Percentiles rank a stretch among this genome's conserved stretches.
These are phyloP conservation scores for Ceyx margarethae DNA, from an alignment of 2,113 vertebrate genomes.

Conservation along the genomic window DNA sequence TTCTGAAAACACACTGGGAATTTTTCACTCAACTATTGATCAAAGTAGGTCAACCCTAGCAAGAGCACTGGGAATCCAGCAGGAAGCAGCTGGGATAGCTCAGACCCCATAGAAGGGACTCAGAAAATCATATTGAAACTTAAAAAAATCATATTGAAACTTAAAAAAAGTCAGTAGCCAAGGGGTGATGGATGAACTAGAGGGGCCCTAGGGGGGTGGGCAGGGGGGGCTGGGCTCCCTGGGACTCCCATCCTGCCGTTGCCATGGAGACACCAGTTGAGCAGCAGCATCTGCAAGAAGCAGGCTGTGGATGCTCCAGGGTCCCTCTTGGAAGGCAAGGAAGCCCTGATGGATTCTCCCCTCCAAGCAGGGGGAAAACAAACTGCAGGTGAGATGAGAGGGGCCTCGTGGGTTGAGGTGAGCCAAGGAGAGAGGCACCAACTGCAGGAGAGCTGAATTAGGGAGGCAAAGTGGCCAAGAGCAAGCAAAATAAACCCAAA, in stretches of 20 bases:
- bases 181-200: background rate
- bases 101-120: background rate
- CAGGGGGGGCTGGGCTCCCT: background rate
- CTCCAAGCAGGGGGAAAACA: background rate
- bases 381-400: background rate
- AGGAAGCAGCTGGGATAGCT: background rate
- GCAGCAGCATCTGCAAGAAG: background rate
- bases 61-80: background rate
- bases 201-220: background rate
- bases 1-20: background rate
- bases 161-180: background rate
- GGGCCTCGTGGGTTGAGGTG: too few species aligned
- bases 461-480: too few species aligned
- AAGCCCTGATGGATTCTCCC: background rate
- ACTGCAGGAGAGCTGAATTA: too few species aligned
- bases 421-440: too few species aligned
- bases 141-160: background rate
- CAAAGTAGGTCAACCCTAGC: background rate
- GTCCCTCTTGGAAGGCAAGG: background rate
- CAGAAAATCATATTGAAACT: background rate
- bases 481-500: too few species aligned
- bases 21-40: constrained; percentile 6
- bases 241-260: background rate
- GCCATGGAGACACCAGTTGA: constrained; percentile 3
- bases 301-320: background rate